Base-by-base conservation (phyloP, 2,797 vertebrate species). In the Fratercula arctica region DNA sequence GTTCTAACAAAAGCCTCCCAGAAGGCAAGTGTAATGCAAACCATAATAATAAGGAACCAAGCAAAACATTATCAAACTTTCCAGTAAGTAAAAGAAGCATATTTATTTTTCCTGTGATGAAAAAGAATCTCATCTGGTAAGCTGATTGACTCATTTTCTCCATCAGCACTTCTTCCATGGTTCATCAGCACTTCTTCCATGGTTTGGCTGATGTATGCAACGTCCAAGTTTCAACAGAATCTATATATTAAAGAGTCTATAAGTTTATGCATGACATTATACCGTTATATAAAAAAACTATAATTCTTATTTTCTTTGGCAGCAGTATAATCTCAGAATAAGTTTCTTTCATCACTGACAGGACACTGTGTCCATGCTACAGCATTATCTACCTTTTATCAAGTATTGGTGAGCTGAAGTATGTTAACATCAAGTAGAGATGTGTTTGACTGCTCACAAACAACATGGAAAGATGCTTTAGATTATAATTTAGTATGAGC, bases 1-100 rank as follows among this genome's bases (percentile, higher is more conserved):
- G 54, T 85, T 84, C 46, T 84, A 95, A 87, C 43, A 83, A 92
- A 90, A 83, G 41, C 25, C 43, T 93, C 13, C 72, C 29, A 41
- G 57, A 86, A 90, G 66, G 80, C 10, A 45, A 92, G 26, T 76
- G 45, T 84, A 90, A 91, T 43, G 72, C 79, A 94, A 95, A 66
- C 68, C 8, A 33, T 61, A 81, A 91, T 26, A 69, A 75, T 41
- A 84, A 57, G 6, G 20, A 93, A 73, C 10, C 20, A 85, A 85
- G 15, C 6, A 72, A 89, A 94, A 75, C 13, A 14, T 66, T 76
- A 85, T 48, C 33, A 50, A 51, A 73, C 50, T 75, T 85, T 43
- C 9, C 11, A 76, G n/a, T 81, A 93, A 67, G n/a, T 26, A 91
- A 77, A 86, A 53, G 39, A 60, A 67, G 28, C 43, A 91, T 29